Conservation (phyloP, 2,888 invertebrate species). For the Ecdyonurus torrentis region DNA sequence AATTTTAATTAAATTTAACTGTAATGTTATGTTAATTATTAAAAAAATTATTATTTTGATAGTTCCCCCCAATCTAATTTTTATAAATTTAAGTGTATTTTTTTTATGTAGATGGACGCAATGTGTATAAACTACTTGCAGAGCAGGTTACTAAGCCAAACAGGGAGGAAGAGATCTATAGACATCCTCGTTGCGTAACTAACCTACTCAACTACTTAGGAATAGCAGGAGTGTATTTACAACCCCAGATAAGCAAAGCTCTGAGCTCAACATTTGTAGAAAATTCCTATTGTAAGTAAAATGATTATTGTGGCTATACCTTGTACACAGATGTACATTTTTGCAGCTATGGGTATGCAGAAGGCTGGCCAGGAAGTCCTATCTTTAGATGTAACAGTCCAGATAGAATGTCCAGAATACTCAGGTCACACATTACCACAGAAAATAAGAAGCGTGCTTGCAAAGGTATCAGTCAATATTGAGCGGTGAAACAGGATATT, state of each 20-base stretch:
- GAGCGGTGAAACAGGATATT: too few relatives aligned
- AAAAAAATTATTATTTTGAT: too few relatives aligned
- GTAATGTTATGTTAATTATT: too few relatives aligned
- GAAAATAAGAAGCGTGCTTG: conserved; percentile 31
- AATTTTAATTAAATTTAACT: too few relatives aligned
- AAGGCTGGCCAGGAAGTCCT: conserved; percentile 39
- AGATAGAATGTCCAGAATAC: conserved; percentile 40
- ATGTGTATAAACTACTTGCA: background rate
- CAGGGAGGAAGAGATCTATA: conserved; percentile 21
- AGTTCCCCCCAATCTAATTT: too few relatives aligned
- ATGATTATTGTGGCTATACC: background rate
- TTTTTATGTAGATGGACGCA: background rate
- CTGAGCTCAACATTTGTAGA: background rate
- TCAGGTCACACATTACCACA: conserved; percentile 35
- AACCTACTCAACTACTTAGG: background rate
- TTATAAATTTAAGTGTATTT: too few relatives aligned
- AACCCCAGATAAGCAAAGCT: background rate
- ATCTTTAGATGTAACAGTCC: conserved; percentile 39
- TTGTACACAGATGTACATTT: background rate
- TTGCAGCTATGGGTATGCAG: conserved; percentile 10
- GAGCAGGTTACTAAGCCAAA: conserved; percentile 20
- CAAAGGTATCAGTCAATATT: conserved; percentile 35
- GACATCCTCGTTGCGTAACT: background rate
- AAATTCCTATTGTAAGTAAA: background rate
- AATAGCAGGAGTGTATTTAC: background rate